Evolutionary conservation across 2,888 invertebrate genomes (phyloP).

Genomic region (Sipha maydis): DNA sequence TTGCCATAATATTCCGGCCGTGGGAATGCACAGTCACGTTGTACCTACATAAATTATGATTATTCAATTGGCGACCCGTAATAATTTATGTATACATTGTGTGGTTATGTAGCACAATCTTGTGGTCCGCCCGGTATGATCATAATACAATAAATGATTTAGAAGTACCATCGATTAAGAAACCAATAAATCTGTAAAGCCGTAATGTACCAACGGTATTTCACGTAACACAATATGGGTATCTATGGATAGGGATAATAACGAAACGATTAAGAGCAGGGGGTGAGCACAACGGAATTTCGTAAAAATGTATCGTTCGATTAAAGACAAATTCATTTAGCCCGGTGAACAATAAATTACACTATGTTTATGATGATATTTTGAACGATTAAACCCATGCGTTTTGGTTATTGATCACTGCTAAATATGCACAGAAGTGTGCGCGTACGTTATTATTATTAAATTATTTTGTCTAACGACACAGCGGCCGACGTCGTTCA

Average conservation of each 20-base stretch:
- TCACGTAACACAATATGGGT: too few relatives aligned
- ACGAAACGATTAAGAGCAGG: too few relatives aligned
- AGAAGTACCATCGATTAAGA: too few relatives aligned
- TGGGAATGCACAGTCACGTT: neutral
- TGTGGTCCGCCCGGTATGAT: neutral
- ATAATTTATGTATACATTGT: neutral
- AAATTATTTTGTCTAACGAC: neutral
- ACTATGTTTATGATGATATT: neutral
- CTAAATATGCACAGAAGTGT: too few relatives aligned
- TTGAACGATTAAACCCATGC: neutral
- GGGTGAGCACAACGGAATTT: too few relatives aligned
- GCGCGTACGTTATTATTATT: neutral
- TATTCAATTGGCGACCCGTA: neutral
- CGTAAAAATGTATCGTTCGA: too few relatives aligned
- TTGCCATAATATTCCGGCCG: neutral
- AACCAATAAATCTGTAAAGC: too few relatives aligned
- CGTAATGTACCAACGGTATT: too few relatives aligned
- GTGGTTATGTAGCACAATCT: neutral
- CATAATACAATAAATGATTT: too few relatives aligned
- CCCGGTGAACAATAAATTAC: too few relatives aligned
- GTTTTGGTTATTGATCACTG: neutral
- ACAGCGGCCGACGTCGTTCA: neutral
- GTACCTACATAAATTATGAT: neutral
- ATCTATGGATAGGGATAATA: too few relatives aligned
- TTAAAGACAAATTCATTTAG: too few relatives aligned